These are phyloP conservation scores for Poeciliopsis occidentalis DNA, from an alignment of 2,113 vertebrate genomes.

Conservation along the genomic window DNA sequence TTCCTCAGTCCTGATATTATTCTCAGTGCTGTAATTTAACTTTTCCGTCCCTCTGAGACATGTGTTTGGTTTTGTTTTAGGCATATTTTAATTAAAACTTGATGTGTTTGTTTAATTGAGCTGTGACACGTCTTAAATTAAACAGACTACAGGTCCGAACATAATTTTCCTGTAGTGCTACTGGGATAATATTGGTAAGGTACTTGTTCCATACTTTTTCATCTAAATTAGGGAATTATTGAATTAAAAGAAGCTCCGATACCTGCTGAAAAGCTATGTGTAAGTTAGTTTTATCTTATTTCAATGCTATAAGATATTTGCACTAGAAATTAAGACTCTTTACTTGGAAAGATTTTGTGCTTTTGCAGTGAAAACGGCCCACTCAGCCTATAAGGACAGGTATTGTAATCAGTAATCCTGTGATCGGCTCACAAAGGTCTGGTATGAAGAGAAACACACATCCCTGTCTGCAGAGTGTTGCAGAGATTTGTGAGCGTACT, in stretches of 20 bases:
- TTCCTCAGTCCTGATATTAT: background rate
- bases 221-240: no score
- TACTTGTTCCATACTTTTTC: no score
- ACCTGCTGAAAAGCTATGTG: no score
- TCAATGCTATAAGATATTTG: no score
- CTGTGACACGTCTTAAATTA: background rate
- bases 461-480: conserved; percentile 16
- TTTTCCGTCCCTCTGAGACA: background rate
- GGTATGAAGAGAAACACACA: conserved; percentile 11
- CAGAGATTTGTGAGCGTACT: conserved; percentile 27
- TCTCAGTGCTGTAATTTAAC: background rate
- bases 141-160: background rate
- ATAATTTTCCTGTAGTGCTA: background rate
- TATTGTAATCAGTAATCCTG: conserved; percentile 12
- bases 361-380: background rate
- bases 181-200: background rate
- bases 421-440: conserved; percentile 28
- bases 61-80: background rate
- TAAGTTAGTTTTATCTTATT: no score
- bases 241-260: no score
- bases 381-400: conserved; percentile 10
- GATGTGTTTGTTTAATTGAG: background rate
- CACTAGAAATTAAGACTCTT: no score
- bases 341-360: no score
- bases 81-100: background rate